phyloP scores from a whole-genome alignment of 2,797 vertebrate species.

The Megalops cyprinoides region DNA sequence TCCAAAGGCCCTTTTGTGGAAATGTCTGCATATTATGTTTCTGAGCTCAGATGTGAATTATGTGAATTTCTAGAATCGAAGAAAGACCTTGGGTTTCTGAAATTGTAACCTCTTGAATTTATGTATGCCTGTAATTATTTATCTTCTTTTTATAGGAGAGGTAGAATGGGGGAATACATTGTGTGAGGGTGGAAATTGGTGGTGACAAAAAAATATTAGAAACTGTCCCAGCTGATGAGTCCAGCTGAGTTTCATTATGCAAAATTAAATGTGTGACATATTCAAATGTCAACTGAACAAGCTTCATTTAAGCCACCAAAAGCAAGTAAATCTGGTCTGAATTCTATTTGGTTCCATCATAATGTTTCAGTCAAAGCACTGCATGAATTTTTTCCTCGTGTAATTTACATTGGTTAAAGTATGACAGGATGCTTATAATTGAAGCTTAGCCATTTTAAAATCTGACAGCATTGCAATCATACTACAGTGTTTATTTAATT shows the following conservation, averaged over 20 bases:
- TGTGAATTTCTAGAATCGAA: background rate
- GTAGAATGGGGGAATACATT: background rate
- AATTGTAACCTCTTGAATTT: background rate
- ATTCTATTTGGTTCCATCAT: background rate
- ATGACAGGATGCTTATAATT: background rate
- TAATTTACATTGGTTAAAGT: background rate
- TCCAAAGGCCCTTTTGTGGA: slow-evolving; percentile 55
- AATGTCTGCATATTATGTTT: slow-evolving; percentile 44
- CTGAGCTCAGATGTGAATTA: slow-evolving; percentile 22
- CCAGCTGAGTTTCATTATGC: background rate
- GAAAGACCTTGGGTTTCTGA: background rate
- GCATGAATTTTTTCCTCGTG: background rate
- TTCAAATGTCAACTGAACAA: background rate
- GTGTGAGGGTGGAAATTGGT: background rate
- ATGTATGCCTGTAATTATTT: background rate
- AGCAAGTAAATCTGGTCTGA: background rate
- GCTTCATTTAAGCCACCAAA: background rate
- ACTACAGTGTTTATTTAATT: slow-evolving; percentile 16
- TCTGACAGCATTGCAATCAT: background rate
- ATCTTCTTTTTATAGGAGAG: background rate
- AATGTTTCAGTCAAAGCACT: background rate
- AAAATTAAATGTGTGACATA: background rate
- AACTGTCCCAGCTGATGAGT: background rate
- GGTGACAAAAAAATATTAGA: background rate
- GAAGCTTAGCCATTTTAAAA: background rate